Evolutionary conservation across 2,888 invertebrate species (phyloP).

Genomic region (Trisateles emortualis): DNA sequence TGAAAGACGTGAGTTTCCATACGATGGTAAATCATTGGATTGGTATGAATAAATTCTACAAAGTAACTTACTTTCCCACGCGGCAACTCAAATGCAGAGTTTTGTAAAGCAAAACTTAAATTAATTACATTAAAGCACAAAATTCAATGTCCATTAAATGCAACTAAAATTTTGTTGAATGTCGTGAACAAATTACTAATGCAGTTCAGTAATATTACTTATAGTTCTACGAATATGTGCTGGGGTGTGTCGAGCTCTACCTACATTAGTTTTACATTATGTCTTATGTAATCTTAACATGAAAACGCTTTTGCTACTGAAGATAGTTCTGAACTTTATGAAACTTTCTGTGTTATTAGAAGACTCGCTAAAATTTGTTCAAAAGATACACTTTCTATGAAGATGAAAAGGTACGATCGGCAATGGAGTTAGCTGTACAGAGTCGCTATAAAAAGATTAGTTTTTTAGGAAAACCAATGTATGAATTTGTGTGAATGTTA

Average conservation of each 20-base stretch:
- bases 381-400: no score
- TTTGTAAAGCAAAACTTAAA: not conserved
- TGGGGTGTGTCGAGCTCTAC: not conserved
- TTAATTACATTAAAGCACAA: not conserved
- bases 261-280: conserved; percentile 1
- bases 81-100: no score
- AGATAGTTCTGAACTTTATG: not conserved
- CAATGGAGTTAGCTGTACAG: no score
- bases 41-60: no score
- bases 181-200: not conserved
- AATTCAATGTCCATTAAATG: not conserved
- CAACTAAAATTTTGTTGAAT: not conserved
- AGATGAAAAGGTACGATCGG: no score
- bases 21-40: no score
- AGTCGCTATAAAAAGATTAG: no score
- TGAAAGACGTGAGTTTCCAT: no score
- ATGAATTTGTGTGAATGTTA: no score
- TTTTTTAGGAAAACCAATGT: no score
- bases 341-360: not conserved
- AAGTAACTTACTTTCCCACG: no score
- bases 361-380: no score
- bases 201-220: not conserved
- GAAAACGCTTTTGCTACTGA: not conserved
- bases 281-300: not conserved
- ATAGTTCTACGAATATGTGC: not conserved